Percentiles rank a stretch among this genome's conserved stretches.
phyloP scores from a whole-genome alignment of 2,113 vertebrate species.

The Neodon shergylaensis region DNA sequence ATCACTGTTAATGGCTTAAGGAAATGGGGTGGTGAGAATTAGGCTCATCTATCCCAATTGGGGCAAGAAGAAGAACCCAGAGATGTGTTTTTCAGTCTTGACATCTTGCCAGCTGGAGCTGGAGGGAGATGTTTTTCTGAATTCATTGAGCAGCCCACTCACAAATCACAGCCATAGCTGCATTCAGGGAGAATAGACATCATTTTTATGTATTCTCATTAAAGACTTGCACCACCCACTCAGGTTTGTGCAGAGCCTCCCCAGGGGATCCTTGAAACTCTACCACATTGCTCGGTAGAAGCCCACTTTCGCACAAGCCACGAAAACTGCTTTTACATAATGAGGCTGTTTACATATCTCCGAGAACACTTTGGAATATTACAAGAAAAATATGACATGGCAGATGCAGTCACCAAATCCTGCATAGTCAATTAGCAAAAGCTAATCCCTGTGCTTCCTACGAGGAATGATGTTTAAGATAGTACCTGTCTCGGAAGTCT shows the following conservation, averaged over 20 bases:
- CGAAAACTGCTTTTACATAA: background rate
- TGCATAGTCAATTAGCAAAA: background rate
- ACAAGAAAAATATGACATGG: constrained; percentile 15
- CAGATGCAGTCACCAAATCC: background rate
- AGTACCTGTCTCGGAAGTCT: constrained; percentile 26
- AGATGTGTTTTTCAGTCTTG: constrained; percentile 70
- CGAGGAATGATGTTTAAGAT: background rate
- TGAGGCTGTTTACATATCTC: background rate
- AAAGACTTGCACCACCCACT: constrained; percentile 58
- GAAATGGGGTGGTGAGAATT: constrained; percentile 82
- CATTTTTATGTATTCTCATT: constrained; percentile 60
- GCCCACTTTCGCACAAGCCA: background rate
- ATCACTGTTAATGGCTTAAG: constrained; percentile 73
- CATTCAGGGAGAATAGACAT: constrained; percentile 39
- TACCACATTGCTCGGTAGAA: background rate
- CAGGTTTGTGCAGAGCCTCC: background rate
- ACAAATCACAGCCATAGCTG: constrained; percentile 63
- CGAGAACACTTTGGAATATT: constrained; percentile 11
- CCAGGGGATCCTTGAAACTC: constrained; percentile 32
- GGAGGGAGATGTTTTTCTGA: constrained; percentile 75
- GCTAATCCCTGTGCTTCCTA: background rate
- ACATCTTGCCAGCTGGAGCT: constrained; percentile 74
- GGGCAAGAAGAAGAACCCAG: constrained; percentile 66
- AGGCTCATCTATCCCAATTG: constrained; percentile 75
- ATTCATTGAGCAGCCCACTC: constrained; percentile 64